A percentile compares a stretch with the other conserved stretches of the same genome.
Evolutionary conservation across 2,113 vertebrate genomes (phyloP).

Genomic region (Planiliza haematocheilus): DNA sequence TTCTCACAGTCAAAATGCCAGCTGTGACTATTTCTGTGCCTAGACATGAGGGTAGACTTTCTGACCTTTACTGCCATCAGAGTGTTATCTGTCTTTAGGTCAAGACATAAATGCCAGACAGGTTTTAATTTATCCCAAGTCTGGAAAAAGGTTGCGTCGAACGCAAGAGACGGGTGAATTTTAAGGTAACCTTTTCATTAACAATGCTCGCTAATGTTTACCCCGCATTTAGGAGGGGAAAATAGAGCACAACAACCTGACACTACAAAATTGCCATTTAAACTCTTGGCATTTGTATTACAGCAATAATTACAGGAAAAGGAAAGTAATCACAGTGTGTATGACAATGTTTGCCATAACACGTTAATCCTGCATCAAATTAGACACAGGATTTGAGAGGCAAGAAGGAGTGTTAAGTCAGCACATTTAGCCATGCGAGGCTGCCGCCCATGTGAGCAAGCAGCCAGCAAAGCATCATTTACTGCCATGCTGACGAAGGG

Average conservation of each 20-base stretch:
- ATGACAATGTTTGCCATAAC: conserved; percentile 16
- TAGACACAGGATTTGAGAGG: conserved; percentile 26
- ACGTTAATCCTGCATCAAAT: conserved; percentile 11
- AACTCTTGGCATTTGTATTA: conserved; percentile 25
- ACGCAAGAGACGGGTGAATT: conserved; percentile 5
- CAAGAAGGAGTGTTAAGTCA: conserved; percentile 39
- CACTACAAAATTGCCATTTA: neutral
- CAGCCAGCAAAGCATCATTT: conserved; percentile 44
- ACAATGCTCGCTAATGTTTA: conserved; percentile 56
- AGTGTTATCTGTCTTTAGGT: conserved; percentile 14
- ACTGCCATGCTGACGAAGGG: conserved; percentile 54
- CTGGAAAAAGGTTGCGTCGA: conserved; percentile 28
- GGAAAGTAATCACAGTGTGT: conserved; percentile 25
- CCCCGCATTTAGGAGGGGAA: neutral
- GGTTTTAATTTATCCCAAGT: neutral
- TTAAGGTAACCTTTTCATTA: conserved; percentile 62
- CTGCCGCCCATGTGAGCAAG: conserved; percentile 19
- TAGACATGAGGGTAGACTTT: conserved; percentile 14
- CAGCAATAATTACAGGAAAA: conserved; percentile 26
- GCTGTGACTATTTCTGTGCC: conserved; percentile 20
- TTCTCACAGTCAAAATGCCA: conserved; percentile 1
- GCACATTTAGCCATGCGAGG: conserved; percentile 31
- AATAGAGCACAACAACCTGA: conserved; percentile 4
- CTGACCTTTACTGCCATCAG: conserved; percentile 42
- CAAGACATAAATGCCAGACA: conserved; percentile 29